Evolutionary conservation across 2,888 invertebrate species (phyloP), one percentile per base, ranked within the genome.

Genomic region (Euplexia lucipara): DNA sequence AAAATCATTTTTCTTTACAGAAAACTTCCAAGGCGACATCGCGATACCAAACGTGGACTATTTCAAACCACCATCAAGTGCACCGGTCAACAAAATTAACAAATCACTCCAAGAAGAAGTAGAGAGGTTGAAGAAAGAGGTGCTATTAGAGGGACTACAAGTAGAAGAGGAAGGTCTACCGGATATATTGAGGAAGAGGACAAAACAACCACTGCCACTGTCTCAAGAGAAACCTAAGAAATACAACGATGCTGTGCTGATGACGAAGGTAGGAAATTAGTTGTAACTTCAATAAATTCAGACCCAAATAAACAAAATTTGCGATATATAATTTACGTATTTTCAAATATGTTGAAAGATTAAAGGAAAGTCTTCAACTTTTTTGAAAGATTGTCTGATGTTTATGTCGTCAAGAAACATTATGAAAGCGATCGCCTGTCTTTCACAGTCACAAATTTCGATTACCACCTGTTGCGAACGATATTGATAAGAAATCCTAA

Each of bases 111-210:
- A 97, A 88, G 97, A 97, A 88, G 97, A 98, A 88, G 96, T 98
- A n/a, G 97, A 98, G 86, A 97, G 97, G 86, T 96, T 98, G 82
- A 97, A 98, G 83, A 97, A 98, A 84, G 98, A 98, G 90, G 97
- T 98, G 8, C 96, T 98, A 58, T 95, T 97, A 61, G 98, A 98
- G 90, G 98, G 98, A 0, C 93, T 98, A 16, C 98, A 98, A 89
- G 97, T 98, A 6, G 98, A 98, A 92, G 98, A 98, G 86, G 98
- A 98, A 88, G 98, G 98, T 4, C 94, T 98, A 7, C 97, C 97
- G 16, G 97, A 97, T 92, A 96, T 97, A 65, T 91, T 97, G 68
- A 95, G 97, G 69, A 97, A 97, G 85, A 97, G 97, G 88, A 97
- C 97, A 0, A 97, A 97, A 85, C 96, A 97, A 70, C 96, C 96